Base-by-base conservation (phyloP, 2,113 vertebrate genomes). In the Varanus komodoensis region DNA sequence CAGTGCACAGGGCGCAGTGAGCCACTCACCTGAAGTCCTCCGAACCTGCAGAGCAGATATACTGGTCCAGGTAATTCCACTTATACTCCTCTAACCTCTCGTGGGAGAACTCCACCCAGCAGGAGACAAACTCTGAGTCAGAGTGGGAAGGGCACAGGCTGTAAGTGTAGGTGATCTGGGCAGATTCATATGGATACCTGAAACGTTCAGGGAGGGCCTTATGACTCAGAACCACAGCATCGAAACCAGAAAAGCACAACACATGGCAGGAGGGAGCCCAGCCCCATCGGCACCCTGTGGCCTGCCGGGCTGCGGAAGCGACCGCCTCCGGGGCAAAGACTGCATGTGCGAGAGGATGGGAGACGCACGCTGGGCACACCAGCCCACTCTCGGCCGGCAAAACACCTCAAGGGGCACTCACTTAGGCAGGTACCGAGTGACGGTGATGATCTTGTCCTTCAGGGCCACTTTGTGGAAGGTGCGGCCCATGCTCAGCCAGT, bases 51-150 rank as follows among this genome's bases (percentile, higher is more conserved):
- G 99, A 99, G 90, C 99, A 99, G 96, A 99, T 99, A 93, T 99
- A 99, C 97, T 99, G 99, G 94, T 99, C 99, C 90, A 99, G 96
- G 95, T 99, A 99, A 95, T 99, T 99, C 99, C 99, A 99, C 89
- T 99, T 99, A 95, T 99, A 99, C 61, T 99, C 99, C 94, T 99
- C 99, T 87, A 99, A 95, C 15, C 99, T 96, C 94, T 99, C 99
- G 0, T 99, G 99, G 77, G 98, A 98, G 94, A 99, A 99, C 93
- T 99, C 99, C 82, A 99, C 99, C 99, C 99, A 99, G 93, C 99
- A 99, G 87, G 98, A 98, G 64, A 99, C 97, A 89, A 99, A 99
- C 93, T 98, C 98, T 7, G 98, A 98, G 8, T 98, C 98, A 0
- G 97, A 97, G 88, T 99, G 98, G 0, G 98, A 98, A 1, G 99